Conservation (phyloP, 2,888 invertebrate genomes). For the Corbicula japonica region DNA sequence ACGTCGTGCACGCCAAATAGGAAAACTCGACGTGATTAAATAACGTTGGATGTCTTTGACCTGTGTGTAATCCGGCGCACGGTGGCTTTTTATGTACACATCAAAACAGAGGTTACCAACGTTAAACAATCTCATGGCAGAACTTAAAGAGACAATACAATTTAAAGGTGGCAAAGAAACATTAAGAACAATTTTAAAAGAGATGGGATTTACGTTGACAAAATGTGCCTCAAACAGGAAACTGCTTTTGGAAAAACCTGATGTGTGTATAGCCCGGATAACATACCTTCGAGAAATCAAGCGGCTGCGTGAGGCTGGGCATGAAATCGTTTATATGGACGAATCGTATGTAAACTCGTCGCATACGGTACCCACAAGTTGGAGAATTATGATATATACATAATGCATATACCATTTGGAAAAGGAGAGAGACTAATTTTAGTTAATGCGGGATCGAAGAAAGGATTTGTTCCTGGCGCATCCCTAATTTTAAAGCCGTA, state of each 20-base stretch:
- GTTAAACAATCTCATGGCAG: constrained; percentile 8
- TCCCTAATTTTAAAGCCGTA: constrained; percentile 11
- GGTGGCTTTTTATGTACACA: too few relatives aligned
- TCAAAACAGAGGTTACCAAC: background rate
- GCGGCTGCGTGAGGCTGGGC: background rate
- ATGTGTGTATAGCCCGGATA: background rate
- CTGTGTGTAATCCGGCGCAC: too few relatives aligned
- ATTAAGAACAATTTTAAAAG: background rate
- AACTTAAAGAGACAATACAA: background rate
- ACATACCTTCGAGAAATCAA: background rate
- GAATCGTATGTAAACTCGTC: constrained; percentile 20
- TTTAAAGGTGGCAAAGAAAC: background rate
- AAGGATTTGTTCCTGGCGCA: constrained; percentile 18
- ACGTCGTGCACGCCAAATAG: too few relatives aligned
- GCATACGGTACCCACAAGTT: constrained; percentile 23
- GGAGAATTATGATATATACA: background rate
- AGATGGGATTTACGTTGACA: constrained; percentile 2
- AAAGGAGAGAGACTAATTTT: constrained; percentile 41
- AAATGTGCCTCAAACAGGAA: constrained; percentile 6
- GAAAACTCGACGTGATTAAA: too few relatives aligned
- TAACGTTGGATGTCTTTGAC: too few relatives aligned
- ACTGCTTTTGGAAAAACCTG: constrained; percentile 2
- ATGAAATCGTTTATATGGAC: background rate
- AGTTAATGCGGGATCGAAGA: constrained; percentile 12
- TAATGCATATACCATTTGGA: constrained; percentile 9